Base-by-base conservation (phyloP, 1,140 invertebrate species). In the Rhopalosiphum maidis region DNA sequence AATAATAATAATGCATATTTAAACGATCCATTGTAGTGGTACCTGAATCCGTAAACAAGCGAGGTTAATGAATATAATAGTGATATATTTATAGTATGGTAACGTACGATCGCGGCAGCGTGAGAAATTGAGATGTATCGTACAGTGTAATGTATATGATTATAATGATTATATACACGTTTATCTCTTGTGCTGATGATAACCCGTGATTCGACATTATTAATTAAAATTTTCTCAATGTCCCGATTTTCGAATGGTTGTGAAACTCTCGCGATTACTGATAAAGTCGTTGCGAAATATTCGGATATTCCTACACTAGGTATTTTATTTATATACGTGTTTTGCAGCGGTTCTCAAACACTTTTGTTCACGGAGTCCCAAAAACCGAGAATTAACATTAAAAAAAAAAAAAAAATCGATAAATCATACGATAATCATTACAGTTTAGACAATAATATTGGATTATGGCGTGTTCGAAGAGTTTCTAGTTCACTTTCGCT, bases 211-310 rank as follows among this genome's bases (percentile, higher is more conserved):
- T n/a, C 30, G 30, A n/a, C 23, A 85, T 41, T 51, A 35, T 88
- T 51, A 51, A 88, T 88, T 88, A 51, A 30, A 51, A 51, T 51
- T 48, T 88, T 88, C 21, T 88, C 86, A 51, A 88, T n/a, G 30
- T 48, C 43, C 30, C 43, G 86, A 88, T 89, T 89, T 54, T 35
- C 21, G 46, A 51, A 21, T 48, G 21, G 35, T 54, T 54, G 48
- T 37, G 87, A 89, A 89, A 89, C 5, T 35, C 30, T 48, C 43
- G 85, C 18, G 30, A n/a, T 51, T 18, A 18, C 82, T 23, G 86
- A 48, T 88, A 88, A 23, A 46, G n/a, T 35, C 46, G 86, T 88
- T 88, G 18, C 15, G 86, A n/a, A 88, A 88, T 88, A 48, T 48
- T 88, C 43, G 5, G 43, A 48, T 46, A 85, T n/a, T 15, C 11